phyloP scores from a whole-genome alignment of 2,797 vertebrate genomes.

The Neosilurus mollespiculum region DNA sequence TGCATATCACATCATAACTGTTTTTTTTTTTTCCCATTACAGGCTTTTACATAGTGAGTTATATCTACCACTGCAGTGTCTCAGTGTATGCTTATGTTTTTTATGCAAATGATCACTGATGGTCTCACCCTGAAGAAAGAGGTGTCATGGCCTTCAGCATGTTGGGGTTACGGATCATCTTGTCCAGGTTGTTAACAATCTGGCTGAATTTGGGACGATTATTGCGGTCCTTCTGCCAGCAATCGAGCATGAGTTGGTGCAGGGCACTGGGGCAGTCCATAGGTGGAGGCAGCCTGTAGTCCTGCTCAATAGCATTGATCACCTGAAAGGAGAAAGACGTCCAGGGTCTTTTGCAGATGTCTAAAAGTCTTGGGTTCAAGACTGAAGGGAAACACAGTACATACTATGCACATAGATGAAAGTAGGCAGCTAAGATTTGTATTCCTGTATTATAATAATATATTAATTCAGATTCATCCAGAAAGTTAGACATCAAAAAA shows the following conservation, averaged over 20 bases:
- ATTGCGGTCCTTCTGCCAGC: conserved; percentile 98
- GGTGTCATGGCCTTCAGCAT: conserved; percentile 97
- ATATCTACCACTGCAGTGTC: not conserved
- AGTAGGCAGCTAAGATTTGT: not conserved
- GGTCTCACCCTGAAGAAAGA: conserved; percentile 87
- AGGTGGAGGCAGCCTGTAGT: conserved; percentile 92
- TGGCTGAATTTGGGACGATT: conserved; percentile 96
- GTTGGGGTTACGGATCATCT: conserved; percentile 99
- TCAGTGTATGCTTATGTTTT: not conserved
- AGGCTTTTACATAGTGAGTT: not conserved
- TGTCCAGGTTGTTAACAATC: conserved; percentile 97
- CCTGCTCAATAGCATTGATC: conserved; percentile 97
- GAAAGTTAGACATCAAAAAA: not conserved
- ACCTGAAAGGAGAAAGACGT: conserved; percentile 78
- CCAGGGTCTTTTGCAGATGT: conserved; percentile 54
- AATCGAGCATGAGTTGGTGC: conserved; percentile 98
- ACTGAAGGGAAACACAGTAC: not conserved
- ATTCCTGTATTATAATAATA: not conserved
- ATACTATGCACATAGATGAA: not conserved
- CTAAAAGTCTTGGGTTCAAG: not conserved
- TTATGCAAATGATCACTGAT: conserved; percentile 12
- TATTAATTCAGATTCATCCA: too few relatives aligned
- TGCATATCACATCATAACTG: not conserved
- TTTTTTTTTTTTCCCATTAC: not conserved
- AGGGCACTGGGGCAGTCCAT: conserved; percentile 97